These are phyloP conservation scores for Noctilio leporinus DNA, from an alignment of 2,113 vertebrate species.

Conservation along the genomic window DNA sequence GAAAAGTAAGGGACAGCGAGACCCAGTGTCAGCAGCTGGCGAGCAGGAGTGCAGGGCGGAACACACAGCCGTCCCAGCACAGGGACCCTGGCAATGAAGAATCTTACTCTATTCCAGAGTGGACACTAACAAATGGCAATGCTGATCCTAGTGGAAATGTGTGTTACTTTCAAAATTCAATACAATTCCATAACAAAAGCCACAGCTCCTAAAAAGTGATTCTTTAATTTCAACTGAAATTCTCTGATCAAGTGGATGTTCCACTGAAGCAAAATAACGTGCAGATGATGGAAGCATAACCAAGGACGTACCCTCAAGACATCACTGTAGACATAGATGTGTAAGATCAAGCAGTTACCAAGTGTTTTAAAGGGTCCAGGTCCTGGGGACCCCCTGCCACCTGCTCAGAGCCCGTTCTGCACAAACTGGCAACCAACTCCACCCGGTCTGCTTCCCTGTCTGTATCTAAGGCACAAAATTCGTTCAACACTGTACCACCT, in stretches of 20 bases:
- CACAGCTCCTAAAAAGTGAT: fast-evolving
- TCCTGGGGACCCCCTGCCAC: constrained; percentile 4
- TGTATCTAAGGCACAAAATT: constrained; percentile 56
- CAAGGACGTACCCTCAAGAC: not conserved
- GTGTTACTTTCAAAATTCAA: not conserved
- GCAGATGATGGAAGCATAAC: not conserved
- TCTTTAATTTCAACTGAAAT: not conserved
- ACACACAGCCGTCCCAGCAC: not conserved
- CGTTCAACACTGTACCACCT: constrained; percentile 15
- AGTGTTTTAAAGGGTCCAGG: not conserved
- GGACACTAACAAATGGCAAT: not conserved
- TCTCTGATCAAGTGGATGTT: not conserved
- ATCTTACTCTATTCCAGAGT: too few species aligned
- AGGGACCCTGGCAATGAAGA: too few species aligned
- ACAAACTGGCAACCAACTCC: too few species aligned
- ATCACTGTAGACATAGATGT: not conserved
- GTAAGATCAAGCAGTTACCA: not conserved
- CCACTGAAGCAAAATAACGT: not conserved
- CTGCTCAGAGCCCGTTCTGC: constrained; percentile 4
- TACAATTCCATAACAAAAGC: too few species aligned
- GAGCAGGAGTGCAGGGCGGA: too few species aligned
- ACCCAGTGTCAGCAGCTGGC: not conserved
- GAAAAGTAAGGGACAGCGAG: not conserved
- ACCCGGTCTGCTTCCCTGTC: not conserved
- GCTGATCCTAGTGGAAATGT: not conserved